These are phyloP conservation scores for Antechinus flavipes DNA, from an alignment of 2,113 vertebrate genomes.

Conservation along the genomic window DNA sequence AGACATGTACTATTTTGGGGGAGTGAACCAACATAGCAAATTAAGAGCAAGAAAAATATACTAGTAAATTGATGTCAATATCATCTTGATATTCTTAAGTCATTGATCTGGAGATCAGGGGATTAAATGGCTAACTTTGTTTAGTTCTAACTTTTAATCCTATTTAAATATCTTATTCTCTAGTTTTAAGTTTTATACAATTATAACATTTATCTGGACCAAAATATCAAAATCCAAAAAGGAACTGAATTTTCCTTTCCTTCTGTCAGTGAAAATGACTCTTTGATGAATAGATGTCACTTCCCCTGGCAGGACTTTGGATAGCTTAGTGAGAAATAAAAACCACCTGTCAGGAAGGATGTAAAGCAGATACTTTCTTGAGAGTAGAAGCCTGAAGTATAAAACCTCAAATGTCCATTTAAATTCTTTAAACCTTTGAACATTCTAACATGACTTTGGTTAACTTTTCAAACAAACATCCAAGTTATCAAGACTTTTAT, in stretches of 20 bases:
- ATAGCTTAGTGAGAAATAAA: not conserved
- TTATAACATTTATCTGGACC: conserved; percentile 20
- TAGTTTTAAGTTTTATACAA: not conserved
- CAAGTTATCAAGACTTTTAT: not conserved
- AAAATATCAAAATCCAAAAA: conserved; percentile 23
- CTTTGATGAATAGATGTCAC: not conserved
- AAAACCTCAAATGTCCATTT: not conserved
- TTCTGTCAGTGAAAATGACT: not conserved
- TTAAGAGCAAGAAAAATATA: not conserved
- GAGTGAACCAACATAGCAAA: not conserved
- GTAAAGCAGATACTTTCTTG: not conserved
- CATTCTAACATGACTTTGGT: not conserved
- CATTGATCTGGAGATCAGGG: not conserved
- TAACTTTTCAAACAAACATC: not conserved
- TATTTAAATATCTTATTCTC: no score
- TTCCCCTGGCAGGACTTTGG: not conserved
- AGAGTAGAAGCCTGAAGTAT: not conserved
- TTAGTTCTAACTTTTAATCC: no score
- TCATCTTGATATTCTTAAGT: not conserved
- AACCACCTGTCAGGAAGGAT: not conserved
- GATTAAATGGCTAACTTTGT: not conserved
- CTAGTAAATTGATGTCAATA: not conserved
- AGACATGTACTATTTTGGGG: not conserved
- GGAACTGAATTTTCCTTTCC: not conserved
- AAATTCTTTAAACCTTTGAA: not conserved